Percentiles rank a stretch among this genome's conserved stretches.
Evolutionary conservation across 2,113 vertebrate species (phyloP).

Genomic region (Athene noctua): DNA sequence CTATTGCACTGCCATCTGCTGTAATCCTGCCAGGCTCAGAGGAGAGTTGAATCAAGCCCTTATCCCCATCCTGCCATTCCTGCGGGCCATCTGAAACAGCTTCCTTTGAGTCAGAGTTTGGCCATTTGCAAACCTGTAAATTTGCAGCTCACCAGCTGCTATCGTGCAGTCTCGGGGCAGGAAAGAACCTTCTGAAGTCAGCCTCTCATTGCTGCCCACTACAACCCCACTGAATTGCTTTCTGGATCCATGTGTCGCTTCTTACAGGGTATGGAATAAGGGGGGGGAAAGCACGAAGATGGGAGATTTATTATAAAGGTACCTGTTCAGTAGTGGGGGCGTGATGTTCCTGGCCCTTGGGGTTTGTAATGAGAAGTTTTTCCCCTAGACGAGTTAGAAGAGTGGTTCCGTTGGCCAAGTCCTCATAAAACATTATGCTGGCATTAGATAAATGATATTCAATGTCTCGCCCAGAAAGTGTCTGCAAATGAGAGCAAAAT

Average conservation of each 20-base stretch:
- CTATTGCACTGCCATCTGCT: neutral
- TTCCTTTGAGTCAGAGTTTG: neutral
- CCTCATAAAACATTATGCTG: constrained; percentile 71
- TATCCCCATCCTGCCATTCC: neutral
- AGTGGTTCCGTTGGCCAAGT: constrained; percentile 81
- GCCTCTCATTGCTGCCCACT: neutral
- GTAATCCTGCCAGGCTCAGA: neutral
- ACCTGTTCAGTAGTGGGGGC: neutral
- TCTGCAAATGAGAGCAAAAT: constrained; percentile 72
- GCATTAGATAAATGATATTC: constrained; percentile 86
- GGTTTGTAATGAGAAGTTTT: constrained; percentile 76
- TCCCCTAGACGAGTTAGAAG: constrained; percentile 81
- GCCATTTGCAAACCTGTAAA: neutral
- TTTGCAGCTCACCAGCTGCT: neutral
- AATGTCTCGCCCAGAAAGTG: constrained; percentile 83
- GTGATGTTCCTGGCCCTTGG: constrained; percentile 27
- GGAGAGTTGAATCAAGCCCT: neutral
- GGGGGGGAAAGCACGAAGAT: neutral
- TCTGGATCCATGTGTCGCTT: neutral
- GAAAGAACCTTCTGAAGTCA: neutral
- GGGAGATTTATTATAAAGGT: neutral
- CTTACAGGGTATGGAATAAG: neutral
- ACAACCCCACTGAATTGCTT: neutral
- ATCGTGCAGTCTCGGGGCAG: neutral
- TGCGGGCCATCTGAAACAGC: neutral